phyloP scores from a whole-genome alignment of 2,113 vertebrate genomes.

The Thalassarche chlororhynchos region DNA sequence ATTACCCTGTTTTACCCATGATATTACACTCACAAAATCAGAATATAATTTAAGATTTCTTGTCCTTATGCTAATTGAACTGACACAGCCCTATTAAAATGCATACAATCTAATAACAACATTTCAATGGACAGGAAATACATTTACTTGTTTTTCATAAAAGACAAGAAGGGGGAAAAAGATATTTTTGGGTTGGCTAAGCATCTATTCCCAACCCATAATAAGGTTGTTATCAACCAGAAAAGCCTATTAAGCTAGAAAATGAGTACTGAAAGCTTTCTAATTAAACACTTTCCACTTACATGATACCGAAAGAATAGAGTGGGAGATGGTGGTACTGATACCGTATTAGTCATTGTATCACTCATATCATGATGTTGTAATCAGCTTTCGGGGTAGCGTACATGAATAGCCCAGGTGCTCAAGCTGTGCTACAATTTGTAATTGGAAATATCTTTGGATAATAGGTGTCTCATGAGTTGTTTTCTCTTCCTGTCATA shows the following conservation, averaged over 20 bases:
- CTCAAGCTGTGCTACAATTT: constrained; percentile 40
- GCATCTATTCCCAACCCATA: constrained; percentile 66
- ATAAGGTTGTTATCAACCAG: constrained; percentile 74
- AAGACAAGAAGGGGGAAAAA: neutral
- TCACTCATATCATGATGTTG: constrained; percentile 58
- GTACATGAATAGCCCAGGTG: constrained; percentile 44
- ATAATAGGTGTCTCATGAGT: constrained; percentile 51
- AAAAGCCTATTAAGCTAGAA: constrained; percentile 72
- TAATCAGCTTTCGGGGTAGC: constrained; percentile 58
- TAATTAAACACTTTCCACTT: constrained; percentile 75
- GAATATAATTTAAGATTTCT: constrained; percentile 1
- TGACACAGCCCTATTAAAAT: constrained; percentile 30
- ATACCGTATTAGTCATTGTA: constrained; percentile 62
- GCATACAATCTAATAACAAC: constrained; percentile 27
- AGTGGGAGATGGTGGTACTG: constrained; percentile 36
- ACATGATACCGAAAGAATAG: constrained; percentile 62
- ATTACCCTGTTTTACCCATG: neutral
- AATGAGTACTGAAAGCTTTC: constrained; percentile 74
- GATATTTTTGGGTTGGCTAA: constrained; percentile 52
- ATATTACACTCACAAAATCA: neutral
- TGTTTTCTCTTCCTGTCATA: constrained; percentile 42
- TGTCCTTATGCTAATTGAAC: constrained; percentile 17
- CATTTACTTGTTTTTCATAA: constrained; percentile 44
- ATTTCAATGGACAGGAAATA: constrained; percentile 3
- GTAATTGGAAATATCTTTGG: constrained; percentile 66